phyloP scores from a whole-genome alignment of 2,113 vertebrate species.

The Prolemur simus region DNA sequence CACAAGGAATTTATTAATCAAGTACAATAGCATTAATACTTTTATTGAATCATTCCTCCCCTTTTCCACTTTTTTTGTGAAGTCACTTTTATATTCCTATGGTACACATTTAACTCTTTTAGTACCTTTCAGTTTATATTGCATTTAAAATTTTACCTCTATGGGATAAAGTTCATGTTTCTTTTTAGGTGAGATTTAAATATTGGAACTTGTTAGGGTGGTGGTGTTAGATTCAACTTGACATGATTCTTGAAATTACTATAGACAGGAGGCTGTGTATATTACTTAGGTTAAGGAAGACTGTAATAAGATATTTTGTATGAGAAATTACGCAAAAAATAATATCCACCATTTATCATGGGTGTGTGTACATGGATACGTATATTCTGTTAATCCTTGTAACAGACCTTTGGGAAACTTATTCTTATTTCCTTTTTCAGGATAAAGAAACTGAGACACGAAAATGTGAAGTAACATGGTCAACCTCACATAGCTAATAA shows the following conservation, averaged over 20 bases:
- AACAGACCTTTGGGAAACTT: background rate
- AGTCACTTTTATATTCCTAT: background rate
- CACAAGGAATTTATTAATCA: background rate
- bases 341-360: background rate
- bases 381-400: background rate
- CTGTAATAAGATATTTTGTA: background rate
- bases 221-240: background rate
- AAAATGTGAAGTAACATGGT: background rate
- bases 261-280: background rate
- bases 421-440: background rate
- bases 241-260: background rate
- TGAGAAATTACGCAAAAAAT: slow-evolving; percentile 4
- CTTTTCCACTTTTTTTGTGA: background rate
- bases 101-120: background rate
- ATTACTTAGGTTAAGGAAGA: background rate
- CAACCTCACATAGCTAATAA: background rate
- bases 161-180: slow-evolving; percentile 8
- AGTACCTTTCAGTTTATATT: background rate
- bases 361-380: background rate
- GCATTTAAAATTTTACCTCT: background rate
- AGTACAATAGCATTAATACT: background rate
- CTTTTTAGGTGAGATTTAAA: slow-evolving; percentile 28
- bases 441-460: background rate
- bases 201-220: background rate
- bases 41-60: background rate